Evolutionary conservation across 2,888 invertebrate species (phyloP).

Genomic region (Euplagia quadripunctaria): DNA sequence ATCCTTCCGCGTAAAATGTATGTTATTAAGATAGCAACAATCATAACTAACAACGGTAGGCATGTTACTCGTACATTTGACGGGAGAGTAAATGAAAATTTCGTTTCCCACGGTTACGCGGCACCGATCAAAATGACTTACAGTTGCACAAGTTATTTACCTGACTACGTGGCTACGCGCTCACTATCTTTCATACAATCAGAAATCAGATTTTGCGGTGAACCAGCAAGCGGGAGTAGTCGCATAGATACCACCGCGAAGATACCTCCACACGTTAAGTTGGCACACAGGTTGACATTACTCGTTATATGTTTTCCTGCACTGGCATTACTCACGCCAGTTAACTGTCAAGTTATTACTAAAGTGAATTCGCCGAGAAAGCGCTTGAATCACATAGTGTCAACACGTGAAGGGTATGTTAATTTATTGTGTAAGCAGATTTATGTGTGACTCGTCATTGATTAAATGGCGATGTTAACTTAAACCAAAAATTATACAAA

Average conservation of each 20-base stretch:
- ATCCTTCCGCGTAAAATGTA: constrained; percentile 37
- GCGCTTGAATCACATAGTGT: constrained; percentile 56
- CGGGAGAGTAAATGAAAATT: constrained; percentile 41
- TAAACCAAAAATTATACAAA: not conserved
- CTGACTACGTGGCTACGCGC: constrained; percentile 32
- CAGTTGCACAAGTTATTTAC: constrained; percentile 39
- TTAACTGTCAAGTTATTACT: constrained; percentile 50
- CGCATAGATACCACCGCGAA: constrained; percentile 60
- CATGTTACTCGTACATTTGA: constrained; percentile 21
- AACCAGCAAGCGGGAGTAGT: constrained; percentile 56
- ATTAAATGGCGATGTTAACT: not conserved
- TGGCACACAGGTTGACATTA: constrained; percentile 63
- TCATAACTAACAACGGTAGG: constrained; percentile 25
- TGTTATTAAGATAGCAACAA: constrained; percentile 26
- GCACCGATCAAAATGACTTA: constrained; percentile 27
- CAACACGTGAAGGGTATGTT: constrained; percentile 27
- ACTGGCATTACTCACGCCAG: constrained; percentile 57
- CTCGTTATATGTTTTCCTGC: constrained; percentile 63
- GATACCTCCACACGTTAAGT: constrained; percentile 68
- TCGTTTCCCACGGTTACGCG: constrained; percentile 53
- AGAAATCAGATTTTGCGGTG: constrained; percentile 52
- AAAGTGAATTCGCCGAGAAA: constrained; percentile 57
- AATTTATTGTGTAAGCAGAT: constrained; percentile 24
- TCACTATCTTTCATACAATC: constrained; percentile 52
- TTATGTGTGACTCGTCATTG: constrained; percentile 8